Percentiles rank a stretch among this genome's conserved stretches.
These are phyloP conservation scores for Reticulitermes speratus DNA, from an alignment of 1,140 invertebrate species.

Conservation along the genomic window DNA sequence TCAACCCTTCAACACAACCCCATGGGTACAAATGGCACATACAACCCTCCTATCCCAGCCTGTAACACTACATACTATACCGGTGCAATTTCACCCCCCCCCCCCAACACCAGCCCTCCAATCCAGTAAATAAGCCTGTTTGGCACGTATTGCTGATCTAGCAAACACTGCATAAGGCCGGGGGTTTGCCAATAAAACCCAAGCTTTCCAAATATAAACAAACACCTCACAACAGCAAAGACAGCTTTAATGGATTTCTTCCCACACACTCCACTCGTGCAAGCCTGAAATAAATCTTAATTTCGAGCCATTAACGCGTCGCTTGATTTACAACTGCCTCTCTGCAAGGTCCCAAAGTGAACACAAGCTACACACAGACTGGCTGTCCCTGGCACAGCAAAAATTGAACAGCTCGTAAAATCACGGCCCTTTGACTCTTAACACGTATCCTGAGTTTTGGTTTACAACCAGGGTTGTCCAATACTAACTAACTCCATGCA, in stretches of 20 bases:
- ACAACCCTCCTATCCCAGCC: not conserved
- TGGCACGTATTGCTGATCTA: conserved; percentile 22
- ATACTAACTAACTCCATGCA: no score
- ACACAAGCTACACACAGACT: no score
- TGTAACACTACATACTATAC: not conserved
- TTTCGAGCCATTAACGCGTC: conserved; percentile 25
- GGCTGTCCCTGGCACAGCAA: no score
- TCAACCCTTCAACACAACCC: conserved; percentile 15
- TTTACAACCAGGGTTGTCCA: no score
- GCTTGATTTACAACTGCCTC: conserved; percentile 22
- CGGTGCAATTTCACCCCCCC: conserved; percentile 20
- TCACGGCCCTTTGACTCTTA: no score
- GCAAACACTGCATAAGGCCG: conserved; percentile 20
- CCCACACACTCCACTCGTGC: not conserved
- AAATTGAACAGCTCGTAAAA: no score
- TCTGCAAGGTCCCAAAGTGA: not conserved
- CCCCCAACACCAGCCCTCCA: not conserved
- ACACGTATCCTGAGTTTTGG: no score
- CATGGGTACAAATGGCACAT: conserved; percentile 6
- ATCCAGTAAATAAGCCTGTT: conserved; percentile 19
- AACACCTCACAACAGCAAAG: not conserved
- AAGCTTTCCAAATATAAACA: not conserved
- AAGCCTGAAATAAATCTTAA: conserved; percentile 26
- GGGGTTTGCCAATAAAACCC: not conserved
- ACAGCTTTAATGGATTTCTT: not conserved